These are phyloP conservation scores for Drosophila chauvacae DNA, from an alignment of 1,140 invertebrate species.

Conservation along the genomic window DNA sequence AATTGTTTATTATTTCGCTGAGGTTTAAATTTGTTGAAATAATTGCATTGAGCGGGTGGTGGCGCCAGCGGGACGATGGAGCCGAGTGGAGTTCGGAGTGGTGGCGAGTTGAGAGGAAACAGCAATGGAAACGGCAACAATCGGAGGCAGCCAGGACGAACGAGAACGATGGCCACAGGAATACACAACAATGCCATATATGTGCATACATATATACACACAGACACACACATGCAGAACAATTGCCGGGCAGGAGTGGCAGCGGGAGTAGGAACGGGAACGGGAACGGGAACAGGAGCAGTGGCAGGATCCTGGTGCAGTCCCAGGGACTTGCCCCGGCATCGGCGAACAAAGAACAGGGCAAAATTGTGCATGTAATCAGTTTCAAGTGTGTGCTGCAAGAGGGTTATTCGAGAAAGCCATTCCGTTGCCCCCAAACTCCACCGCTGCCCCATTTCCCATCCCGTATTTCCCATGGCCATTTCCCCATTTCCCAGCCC, in stretches of 20 bases:
- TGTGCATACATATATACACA: conserved; percentile 23
- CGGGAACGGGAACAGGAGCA: not conserved
- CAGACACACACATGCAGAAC: conserved; percentile 39
- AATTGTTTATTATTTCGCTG: conserved; percentile 83
- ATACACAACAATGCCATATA: conserved; percentile 65
- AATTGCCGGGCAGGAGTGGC: conserved; percentile 42
- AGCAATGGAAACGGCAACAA: conserved; percentile 68
- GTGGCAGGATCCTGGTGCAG: conserved; percentile 28
- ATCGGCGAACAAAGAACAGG: conserved; percentile 71
- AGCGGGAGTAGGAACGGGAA: too few species aligned
- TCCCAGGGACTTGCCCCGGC: conserved; percentile 45
- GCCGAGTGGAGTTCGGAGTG: not conserved
- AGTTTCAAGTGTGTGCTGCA: conserved; percentile 70
- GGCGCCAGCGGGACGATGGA: not conserved
- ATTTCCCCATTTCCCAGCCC: conserved; percentile 1
- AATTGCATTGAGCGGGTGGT: conserved; percentile 67
- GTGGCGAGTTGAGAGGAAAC: conserved; percentile 61
- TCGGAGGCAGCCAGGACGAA: conserved; percentile 65
- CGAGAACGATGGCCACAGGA: conserved; percentile 46
- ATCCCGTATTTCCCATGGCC: not conserved
- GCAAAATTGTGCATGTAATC: conserved; percentile 82
- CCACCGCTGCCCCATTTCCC: not conserved
- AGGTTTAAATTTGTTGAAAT: conserved; percentile 84
- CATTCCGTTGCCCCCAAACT: conserved; percentile 54
- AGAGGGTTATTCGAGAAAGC: conserved; percentile 69